Evolutionary conservation across 2,113 vertebrate species (phyloP).

Genomic region (Ctenomys sociabilis): DNA sequence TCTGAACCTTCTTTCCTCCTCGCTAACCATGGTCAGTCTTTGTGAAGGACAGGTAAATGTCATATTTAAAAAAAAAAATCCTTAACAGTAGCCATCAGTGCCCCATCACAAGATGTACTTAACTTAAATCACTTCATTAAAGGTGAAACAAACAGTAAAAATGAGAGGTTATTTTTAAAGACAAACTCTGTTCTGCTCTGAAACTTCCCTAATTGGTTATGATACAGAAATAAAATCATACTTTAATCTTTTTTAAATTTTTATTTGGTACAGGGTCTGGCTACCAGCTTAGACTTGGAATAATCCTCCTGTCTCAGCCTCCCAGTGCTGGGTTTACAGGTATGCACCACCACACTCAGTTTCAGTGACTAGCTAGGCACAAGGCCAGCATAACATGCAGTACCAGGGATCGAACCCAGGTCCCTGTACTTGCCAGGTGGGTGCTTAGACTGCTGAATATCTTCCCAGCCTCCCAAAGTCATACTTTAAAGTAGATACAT

Average conservation of each 20-base stretch:
- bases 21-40: background rate
- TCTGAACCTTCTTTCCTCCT: constrained; percentile 26
- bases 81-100: background rate
- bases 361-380: too few relatives aligned
- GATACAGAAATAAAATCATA: constrained; percentile 21
- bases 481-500: background rate
- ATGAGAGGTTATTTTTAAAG: constrained; percentile 42
- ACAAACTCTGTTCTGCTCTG: background rate
- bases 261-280: too few relatives aligned
- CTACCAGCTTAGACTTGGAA: too few relatives aligned
- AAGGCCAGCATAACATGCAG: too few relatives aligned
- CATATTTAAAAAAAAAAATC: constrained; percentile 4
- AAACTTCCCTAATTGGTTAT: constrained; percentile 36
- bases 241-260: too few relatives aligned
- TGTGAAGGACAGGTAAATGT: background rate
- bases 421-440: too few relatives aligned
- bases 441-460: too few relatives aligned
- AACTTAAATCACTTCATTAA: constrained; percentile 20
- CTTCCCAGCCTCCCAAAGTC: background rate
- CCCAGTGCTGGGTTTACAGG: too few relatives aligned
- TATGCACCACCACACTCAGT: too few relatives aligned
- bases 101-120: background rate
- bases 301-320: too few relatives aligned
- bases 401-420: too few relatives aligned
- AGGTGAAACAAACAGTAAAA: background rate